Conservation (phyloP, 2,888 invertebrate species). For the Chymomyza procnemis region DNA sequence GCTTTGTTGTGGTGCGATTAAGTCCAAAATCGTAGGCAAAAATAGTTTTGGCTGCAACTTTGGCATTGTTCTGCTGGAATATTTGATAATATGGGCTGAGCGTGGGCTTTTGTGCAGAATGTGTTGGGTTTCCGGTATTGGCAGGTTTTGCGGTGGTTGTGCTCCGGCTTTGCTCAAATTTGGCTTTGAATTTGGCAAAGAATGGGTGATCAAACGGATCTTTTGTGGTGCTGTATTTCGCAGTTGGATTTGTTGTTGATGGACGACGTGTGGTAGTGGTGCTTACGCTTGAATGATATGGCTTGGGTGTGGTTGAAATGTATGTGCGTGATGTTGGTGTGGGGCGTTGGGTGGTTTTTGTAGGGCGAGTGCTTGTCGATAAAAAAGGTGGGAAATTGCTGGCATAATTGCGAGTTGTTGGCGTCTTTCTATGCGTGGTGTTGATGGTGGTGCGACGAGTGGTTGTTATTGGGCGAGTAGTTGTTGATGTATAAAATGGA, state of each 20-base stretch:
- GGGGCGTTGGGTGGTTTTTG: neutral
- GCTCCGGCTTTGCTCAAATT: conserved; percentile 28
- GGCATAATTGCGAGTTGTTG: no score
- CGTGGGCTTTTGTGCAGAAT: conserved; percentile 18
- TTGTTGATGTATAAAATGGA: neutral
- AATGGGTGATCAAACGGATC: conserved; percentile 52
- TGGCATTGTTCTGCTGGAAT: conserved; percentile 51
- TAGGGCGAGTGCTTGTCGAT: no score
- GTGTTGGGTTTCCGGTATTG: conserved; percentile 20
- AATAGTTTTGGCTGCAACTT: conserved; percentile 46
- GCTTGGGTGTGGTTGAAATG: conserved; percentile 47
- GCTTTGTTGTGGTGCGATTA: conserved; percentile 21
- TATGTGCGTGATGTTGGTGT: conserved; percentile 3
- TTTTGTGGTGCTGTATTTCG: conserved; percentile 19
- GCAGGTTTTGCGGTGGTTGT: neutral
- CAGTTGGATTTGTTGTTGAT: conserved; percentile 23
- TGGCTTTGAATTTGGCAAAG: conserved; percentile 50
- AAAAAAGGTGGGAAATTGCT: no score
- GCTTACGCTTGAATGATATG: conserved; percentile 51
- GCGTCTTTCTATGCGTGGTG: no score
- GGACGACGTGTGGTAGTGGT: conserved; percentile 23
- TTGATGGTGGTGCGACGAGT: no score
- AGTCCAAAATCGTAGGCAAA: conserved; percentile 45
- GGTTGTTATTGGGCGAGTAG: neutral
- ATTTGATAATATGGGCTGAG: conserved; percentile 53